Base-by-base conservation (phyloP, 2,113 vertebrate genomes). In the Speoplatyrhinus poulsoni region DNA sequence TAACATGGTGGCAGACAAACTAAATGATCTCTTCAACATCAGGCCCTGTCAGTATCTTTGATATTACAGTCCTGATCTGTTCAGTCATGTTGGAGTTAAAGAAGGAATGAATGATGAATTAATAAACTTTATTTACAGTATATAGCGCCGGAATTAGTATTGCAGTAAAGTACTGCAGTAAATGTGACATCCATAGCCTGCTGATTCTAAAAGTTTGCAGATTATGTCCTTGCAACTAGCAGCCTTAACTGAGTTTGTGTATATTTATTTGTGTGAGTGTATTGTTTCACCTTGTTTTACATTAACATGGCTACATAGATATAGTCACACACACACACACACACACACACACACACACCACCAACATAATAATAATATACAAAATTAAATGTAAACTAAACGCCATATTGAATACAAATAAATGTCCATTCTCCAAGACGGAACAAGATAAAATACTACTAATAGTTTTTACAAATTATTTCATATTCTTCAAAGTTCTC, bases 11-110 rank as follows among this genome's bases (percentile, higher is more conserved):
- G 12, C 41, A 53, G 17, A 48, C 7, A 58, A 19, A 0, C 10
- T 62, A 53, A 32, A 60, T 26, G 52, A 26, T 57, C 17, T 13
- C 49, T 16, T 54, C 12, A 58, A n/a, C 64, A 26, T 36, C 47
- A 57, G 57, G 5, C 13, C 11, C 17, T 3, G 47, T 70, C 8
- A 67, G 52, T 69, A 63, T 57, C 48, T 7, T 13, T 58, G 77
- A 67, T 49, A 48, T 60, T 17, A 9, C 57, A 46, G 48, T 11
- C 10, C 10, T 10, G 26, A 62, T 69, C 41, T 62, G 52, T 7
- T 4, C 47, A 3, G 26, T 41, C 3, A 60, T 41, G 64, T 3
- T 68, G 26, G n/a, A 65, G 56, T 7, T 56, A 8, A 13, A 10
- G 5, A 6, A 7, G 15, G n/a, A 62, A 67, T 12, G 8, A 47